Conservation (phyloP, 2,113 vertebrate species). For the Piprites chloris region DNA sequence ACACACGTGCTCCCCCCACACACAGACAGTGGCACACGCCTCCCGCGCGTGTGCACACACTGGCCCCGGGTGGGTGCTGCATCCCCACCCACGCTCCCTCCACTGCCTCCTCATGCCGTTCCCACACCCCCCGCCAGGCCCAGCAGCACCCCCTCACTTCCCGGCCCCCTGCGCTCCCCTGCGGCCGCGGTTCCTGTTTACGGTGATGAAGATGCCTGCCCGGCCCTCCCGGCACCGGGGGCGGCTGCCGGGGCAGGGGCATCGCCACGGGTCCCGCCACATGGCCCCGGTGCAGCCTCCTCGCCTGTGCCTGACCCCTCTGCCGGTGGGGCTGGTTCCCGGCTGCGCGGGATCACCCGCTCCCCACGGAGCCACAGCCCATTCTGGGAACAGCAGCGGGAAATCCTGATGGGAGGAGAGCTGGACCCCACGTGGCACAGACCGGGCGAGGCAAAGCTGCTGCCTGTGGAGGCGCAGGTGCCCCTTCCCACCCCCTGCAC, state of each 20-base stretch:
- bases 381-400: neutral
- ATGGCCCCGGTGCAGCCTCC: neutral
- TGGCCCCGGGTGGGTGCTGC: neutral
- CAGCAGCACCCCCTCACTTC: neutral
- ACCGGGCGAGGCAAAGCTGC: neutral
- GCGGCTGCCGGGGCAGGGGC: neutral
- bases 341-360: neutral
- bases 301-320: neutral
- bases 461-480: fast-evolving
- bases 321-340: neutral
- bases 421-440: fast-evolving
- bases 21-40: fast-evolving
- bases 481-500: neutral
- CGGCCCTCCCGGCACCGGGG: neutral
- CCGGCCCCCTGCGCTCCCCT: neutral
- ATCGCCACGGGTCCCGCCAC: neutral
- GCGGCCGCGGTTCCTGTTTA: slow-evolving; percentile 40
- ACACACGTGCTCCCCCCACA: neutral
- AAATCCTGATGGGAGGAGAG: neutral
- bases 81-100: neutral
- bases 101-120: fast-evolving
- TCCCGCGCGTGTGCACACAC: fast-evolving
- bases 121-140: neutral
- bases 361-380: neutral
- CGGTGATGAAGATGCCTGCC: neutral